These are phyloP conservation scores for Rhea pennata DNA, from an alignment of 2,113 vertebrate species.

Conservation along the genomic window DNA sequence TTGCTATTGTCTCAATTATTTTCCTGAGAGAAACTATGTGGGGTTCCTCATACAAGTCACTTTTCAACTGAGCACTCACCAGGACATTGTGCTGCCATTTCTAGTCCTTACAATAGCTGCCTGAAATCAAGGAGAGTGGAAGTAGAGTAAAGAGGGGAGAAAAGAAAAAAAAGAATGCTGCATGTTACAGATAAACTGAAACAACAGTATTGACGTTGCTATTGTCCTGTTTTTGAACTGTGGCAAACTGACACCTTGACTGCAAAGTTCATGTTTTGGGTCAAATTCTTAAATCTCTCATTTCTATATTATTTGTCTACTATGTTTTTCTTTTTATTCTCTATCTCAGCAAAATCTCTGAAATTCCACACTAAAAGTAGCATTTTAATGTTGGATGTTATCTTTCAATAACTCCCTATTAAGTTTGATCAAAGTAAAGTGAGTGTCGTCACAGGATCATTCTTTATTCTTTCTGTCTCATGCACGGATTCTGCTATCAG, in stretches of 20 bases:
- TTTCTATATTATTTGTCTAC: background rate
- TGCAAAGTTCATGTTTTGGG: background rate
- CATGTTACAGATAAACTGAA: background rate
- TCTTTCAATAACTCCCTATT: conserved; percentile 39
- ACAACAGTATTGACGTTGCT: background rate
- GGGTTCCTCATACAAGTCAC: background rate
- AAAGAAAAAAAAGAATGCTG: background rate
- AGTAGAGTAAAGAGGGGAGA: background rate
- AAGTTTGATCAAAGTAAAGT: conserved; percentile 33
- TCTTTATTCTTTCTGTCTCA: conserved; percentile 21
- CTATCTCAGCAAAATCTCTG: background rate
- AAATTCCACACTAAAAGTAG: background rate
- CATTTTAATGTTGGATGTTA: background rate
- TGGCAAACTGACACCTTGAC: background rate
- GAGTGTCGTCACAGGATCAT: conserved; percentile 18
- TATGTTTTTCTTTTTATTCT: background rate
- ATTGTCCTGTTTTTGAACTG: background rate
- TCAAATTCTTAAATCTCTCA: background rate
- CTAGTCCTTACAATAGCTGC: background rate
- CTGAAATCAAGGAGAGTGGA: background rate
- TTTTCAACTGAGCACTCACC: background rate
- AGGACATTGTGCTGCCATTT: background rate
- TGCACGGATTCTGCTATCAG: conserved; percentile 27
- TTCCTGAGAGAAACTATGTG: background rate
- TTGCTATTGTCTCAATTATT: conserved; percentile 39